phyloP scores from a whole-genome alignment of 2,113 vertebrate species.

The Pholis gunnellus region DNA sequence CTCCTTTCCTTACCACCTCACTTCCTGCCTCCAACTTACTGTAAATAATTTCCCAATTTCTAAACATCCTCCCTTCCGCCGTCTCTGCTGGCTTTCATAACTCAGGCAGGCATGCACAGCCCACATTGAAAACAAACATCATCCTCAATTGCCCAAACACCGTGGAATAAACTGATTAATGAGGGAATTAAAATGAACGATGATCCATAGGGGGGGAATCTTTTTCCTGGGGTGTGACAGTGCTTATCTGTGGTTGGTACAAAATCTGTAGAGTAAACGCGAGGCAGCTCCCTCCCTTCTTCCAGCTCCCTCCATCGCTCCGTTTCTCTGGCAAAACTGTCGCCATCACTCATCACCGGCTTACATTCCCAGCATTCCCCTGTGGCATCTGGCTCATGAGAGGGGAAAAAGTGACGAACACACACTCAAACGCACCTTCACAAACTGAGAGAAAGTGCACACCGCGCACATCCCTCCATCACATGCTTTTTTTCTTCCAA shows the following conservation, averaged over 20 bases:
- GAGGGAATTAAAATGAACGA: conserved; percentile 67
- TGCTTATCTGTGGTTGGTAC: conserved; percentile 64
- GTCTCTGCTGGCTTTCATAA: conserved; percentile 45
- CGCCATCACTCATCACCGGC: conserved; percentile 67
- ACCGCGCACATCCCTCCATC: conserved; percentile 26
- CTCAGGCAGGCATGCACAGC: conserved; percentile 30
- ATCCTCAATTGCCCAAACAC: conserved; percentile 47
- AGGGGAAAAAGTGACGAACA: conserved; percentile 53
- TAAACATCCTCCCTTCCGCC: conserved; percentile 31
- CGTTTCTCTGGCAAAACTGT: conserved; percentile 59
- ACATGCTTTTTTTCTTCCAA: conserved; percentile 18
- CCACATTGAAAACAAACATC: conserved; percentile 59
- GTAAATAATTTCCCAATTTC: conserved; percentile 57
- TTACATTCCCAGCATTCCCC: conserved; percentile 75
- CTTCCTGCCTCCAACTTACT: conserved; percentile 36
- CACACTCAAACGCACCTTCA: conserved; percentile 38
- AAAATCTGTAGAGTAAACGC: conserved; percentile 47
- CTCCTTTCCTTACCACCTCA: conserved; percentile 10
- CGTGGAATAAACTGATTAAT: conserved; percentile 56
- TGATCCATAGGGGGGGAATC: conserved; percentile 44
- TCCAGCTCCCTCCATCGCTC: conserved; percentile 42
- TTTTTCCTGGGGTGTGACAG: conserved; percentile 58
- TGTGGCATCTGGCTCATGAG: conserved; percentile 63
- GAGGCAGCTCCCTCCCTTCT: conserved; percentile 42
- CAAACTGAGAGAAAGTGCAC: conserved; percentile 42